Evolutionary conservation across 2,888 invertebrate genomes (phyloP).

Genomic region (Cephus rjabovi): DNA sequence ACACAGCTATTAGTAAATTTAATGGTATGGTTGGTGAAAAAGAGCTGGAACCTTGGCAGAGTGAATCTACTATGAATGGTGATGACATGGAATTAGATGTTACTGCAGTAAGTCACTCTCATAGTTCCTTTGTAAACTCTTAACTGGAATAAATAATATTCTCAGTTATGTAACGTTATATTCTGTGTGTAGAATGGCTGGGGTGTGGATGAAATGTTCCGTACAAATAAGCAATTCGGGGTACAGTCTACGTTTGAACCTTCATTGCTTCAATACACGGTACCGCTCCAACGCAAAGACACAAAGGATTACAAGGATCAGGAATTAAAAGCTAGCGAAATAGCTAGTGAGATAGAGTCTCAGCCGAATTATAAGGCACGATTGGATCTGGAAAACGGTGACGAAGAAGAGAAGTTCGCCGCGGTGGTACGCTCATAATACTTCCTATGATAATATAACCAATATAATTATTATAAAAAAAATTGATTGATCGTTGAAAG

Average conservation of each 20-base stretch:
- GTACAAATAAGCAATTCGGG: conserved; percentile 92
- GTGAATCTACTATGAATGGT: conserved; percentile 69
- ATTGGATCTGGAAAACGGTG: conserved; percentile 90
- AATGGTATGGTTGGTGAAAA: conserved; percentile 84
- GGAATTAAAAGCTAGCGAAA: conserved; percentile 87
- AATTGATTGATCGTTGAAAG: neutral
- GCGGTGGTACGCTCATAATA: conserved; percentile 73
- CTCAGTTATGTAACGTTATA: neutral
- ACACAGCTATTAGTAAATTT: conserved; percentile 88
- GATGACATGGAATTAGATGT: conserved; percentile 79
- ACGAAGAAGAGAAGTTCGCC: conserved; percentile 89
- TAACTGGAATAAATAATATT: neutral
- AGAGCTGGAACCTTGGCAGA: conserved; percentile 92
- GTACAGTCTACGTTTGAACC: conserved; percentile 94
- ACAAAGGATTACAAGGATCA: conserved; percentile 88
- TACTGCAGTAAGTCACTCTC: conserved; percentile 68
- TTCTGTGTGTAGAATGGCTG: conserved; percentile 80
- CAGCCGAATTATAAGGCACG: conserved; percentile 85
- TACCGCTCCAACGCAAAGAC: conserved; percentile 86
- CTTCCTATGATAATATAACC: neutral
- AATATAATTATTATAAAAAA: conserved; percentile 2
- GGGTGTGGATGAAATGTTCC: conserved; percentile 97
- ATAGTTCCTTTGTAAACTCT: conserved; percentile 6
- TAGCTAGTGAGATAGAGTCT: conserved; percentile 94
- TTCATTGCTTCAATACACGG: conserved; percentile 91